Evolutionary conservation across 2,797 vertebrate genomes (phyloP), one percentile per base, ranked within the genome.

Genomic region (Coendou prehensilis): DNA sequence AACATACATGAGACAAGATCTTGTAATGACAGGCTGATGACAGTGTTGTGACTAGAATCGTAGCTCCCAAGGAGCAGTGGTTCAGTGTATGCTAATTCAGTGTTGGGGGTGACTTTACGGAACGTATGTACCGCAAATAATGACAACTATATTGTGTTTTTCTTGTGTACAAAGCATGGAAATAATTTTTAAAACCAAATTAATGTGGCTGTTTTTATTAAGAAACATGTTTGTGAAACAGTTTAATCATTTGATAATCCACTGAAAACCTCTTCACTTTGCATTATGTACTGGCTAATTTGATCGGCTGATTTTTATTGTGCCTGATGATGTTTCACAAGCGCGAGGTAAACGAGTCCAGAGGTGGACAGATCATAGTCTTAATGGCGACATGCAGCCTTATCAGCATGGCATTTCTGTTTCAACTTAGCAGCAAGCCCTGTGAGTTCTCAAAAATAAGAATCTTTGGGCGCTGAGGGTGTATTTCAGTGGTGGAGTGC

Each of bases 181-280:
- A 61, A 59, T 83, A 10, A 45, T 30, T 78, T 80, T 94, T 83
- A 13, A 94, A 95, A 89, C 20, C 22, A 61, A 95, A 54, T 76
- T 61, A 63, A 20, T 82, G 13, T 85, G 57, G 73, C 37, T 76
- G 1, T 92, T 57, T 90, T 88, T 54, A 4, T 41, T 80, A 20
- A 17, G 9, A 76, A 47, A 23, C 9, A 20, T 47, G 54, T 13
- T 50, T 94, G 45, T 54, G 41, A 82, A 87, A 71, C 14, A 18
- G 18, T 57, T 45, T 20, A n/a, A 52, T 80, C 88, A 1, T 75
- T 76, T 81, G 75, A n/a, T 13, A 50, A 81, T 22, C 7, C n/a
- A 63, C 15, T 41, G 4, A 4, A 75, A n/a, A 28, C 64, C 50
- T 86, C 59, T 56, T 81, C 50, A 22, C 37, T n/a, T 45, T 30